These are phyloP conservation scores for Acanthopleura granulata DNA, from an alignment of 2,888 invertebrate species.

Conservation along the genomic window DNA sequence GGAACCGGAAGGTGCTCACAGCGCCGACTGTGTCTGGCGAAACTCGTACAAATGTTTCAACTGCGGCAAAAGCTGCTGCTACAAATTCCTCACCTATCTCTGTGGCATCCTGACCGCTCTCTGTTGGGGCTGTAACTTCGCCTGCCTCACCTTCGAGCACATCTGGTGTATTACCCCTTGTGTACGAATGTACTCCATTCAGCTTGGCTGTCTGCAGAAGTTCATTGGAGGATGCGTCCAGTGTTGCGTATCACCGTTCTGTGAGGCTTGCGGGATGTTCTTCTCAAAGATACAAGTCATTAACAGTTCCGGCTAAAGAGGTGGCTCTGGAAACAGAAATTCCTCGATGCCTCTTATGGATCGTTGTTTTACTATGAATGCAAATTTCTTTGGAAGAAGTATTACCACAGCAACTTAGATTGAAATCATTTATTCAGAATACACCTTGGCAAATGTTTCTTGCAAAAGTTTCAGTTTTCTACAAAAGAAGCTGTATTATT, in stretches of 20 bases:
- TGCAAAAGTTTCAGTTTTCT: too few relatives aligned
- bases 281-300: constrained; percentile 22
- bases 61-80: constrained; percentile 78
- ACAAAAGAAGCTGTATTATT: too few relatives aligned
- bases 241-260: constrained; percentile 24
- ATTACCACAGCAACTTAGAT: too few relatives aligned
- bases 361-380: too few relatives aligned
- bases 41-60: constrained; percentile 78
- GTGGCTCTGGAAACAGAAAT: too few relatives aligned
- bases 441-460: too few relatives aligned
- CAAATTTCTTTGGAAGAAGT: too few relatives aligned
- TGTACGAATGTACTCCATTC: constrained; percentile 77
- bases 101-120: constrained; percentile 78
- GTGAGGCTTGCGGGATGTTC: constrained; percentile 26
- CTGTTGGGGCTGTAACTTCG: constrained; percentile 68
- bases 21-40: constrained; percentile 79
- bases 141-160: constrained; percentile 74
- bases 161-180: constrained; percentile 83
- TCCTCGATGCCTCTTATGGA: too few relatives aligned
- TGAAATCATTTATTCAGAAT: too few relatives aligned
- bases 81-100: constrained; percentile 77
- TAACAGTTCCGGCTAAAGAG: constrained; percentile 8
- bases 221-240: constrained; percentile 68
- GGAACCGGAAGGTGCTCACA: constrained; percentile 45
- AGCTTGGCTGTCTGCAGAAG: constrained; percentile 76